phyloP scores from a whole-genome alignment of 1,140 invertebrate genomes.

The Berghia stephanieae region DNA sequence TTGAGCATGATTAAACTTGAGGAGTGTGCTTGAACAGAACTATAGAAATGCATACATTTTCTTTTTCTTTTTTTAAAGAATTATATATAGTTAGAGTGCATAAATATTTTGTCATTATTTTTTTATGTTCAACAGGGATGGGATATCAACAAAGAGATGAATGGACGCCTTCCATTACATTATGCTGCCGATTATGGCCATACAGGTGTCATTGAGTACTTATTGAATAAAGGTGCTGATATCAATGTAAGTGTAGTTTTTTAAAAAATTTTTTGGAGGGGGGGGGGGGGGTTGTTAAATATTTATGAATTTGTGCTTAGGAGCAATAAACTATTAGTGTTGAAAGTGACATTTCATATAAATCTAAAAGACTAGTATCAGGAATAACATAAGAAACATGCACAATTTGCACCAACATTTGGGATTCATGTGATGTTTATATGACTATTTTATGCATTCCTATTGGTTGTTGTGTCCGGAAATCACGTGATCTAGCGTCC shows the following conservation, averaged over 20 bases:
- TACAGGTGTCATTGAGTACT: constrained; percentile 86
- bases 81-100: background rate
- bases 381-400: background rate
- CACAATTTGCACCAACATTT: background rate
- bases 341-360: background rate
- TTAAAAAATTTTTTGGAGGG: no score
- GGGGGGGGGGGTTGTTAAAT: no score
- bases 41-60: background rate
- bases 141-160: constrained; percentile 39
- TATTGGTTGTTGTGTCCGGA: no score
- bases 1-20: no score
- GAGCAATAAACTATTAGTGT: background rate
- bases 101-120: constrained; percentile 8
- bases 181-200: constrained; percentile 94
- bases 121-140: constrained; percentile 26
- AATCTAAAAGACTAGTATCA: background rate
- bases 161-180: constrained; percentile 54
- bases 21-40: background rate
- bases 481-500: no score
- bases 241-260: constrained; percentile 81
- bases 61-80: background rate
- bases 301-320: background rate
- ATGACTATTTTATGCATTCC: no score
- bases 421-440: background rate
- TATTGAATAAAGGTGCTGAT: constrained; percentile 88